phyloP scores from a whole-genome alignment of 37 sponge, comb jelly and placozoan genomes.

The Amphimedon queenslandica region DNA sequence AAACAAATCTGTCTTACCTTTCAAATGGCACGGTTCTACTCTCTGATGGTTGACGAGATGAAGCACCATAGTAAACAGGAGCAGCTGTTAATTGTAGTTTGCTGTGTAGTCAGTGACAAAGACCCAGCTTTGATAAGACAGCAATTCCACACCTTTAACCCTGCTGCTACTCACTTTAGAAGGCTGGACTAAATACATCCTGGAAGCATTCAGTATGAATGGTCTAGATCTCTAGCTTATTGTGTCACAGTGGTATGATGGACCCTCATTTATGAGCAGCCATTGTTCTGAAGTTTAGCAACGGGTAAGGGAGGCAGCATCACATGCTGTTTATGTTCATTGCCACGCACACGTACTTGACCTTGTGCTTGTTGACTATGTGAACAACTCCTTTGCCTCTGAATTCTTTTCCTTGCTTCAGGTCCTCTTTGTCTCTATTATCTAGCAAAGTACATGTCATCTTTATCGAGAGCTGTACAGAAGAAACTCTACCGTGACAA shows the following conservation, averaged over 20 bases:
- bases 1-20: conserved; percentile 35
- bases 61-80: conserved; percentile 64
- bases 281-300: conserved; percentile 59
- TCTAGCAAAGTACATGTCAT: too few relatives aligned
- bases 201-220: conserved; percentile 33
- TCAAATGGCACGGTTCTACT: conserved; percentile 39
- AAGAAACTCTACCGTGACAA: too few relatives aligned
- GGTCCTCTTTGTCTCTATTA: too few relatives aligned
- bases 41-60: conserved; percentile 61
- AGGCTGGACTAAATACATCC: conserved; percentile 56
- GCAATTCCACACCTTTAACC: conserved; percentile 49
- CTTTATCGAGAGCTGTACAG: too few relatives aligned
- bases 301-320: conserved; percentile 40
- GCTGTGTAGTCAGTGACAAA: conserved; percentile 54
- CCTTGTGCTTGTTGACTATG: too few relatives aligned
- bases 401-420: too few relatives aligned
- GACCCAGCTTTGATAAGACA: conserved; percentile 40
- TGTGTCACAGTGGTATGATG: conserved; percentile 67
- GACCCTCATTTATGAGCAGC: conserved; percentile 76
- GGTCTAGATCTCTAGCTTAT: conserved; percentile 26
- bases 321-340: conserved; percentile 55
- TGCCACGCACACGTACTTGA: conserved; percentile 50
- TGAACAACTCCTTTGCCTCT: too few relatives aligned
- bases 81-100: conserved; percentile 55
- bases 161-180: conserved; percentile 37